Evolutionary conservation across 2,113 vertebrate genomes (phyloP).

Genomic region (Chamaetylas fuelleborni): DNA sequence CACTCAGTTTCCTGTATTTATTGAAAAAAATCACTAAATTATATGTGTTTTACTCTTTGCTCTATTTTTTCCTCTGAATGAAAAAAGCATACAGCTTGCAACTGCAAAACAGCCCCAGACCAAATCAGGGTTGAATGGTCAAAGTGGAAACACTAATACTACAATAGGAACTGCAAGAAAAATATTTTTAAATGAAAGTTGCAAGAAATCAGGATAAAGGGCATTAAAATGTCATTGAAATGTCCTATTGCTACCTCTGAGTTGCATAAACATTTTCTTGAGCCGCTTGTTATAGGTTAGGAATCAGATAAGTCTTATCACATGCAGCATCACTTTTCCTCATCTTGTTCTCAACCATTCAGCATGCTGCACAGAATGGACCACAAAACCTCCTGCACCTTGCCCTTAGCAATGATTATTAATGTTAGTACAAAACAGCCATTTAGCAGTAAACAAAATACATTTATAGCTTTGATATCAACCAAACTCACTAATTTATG

Average conservation of each 20-base stretch:
- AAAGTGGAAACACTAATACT: neutral
- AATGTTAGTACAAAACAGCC: neutral
- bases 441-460: neutral
- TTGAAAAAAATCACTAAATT: slow-evolving; percentile 6
- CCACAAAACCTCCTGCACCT: neutral
- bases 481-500: neutral
- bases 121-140: neutral
- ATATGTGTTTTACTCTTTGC: neutral
- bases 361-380: neutral
- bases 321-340: neutral
- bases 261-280: neutral
- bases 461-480: neutral
- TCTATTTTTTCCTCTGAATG: neutral
- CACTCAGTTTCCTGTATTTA: slow-evolving; percentile 40
- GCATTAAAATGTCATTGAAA: neutral
- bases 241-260: neutral
- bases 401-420: neutral
- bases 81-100: neutral
- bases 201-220: neutral
- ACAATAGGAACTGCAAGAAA: neutral
- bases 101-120: neutral
- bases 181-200: neutral
- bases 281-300: neutral
- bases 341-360: neutral
- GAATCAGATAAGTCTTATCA: neutral